phyloP scores from a whole-genome alignment of 2,113 vertebrate genomes.

The Macrotis lagotis region DNA sequence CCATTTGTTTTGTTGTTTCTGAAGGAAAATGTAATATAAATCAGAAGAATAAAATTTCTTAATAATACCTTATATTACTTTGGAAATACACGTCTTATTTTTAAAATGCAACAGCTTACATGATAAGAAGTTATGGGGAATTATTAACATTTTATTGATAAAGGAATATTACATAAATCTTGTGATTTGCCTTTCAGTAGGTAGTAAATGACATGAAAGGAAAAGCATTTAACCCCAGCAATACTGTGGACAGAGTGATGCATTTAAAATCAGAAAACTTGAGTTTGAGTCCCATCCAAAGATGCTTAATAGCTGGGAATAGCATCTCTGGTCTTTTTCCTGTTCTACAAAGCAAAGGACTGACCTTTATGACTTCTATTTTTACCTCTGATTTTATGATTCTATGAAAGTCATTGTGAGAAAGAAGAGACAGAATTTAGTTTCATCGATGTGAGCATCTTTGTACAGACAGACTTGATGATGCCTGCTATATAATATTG shows the following conservation, averaged over 20 bases:
- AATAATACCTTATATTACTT: conserved; percentile 30
- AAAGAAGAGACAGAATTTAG: background rate
- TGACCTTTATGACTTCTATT: background rate
- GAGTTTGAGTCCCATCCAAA: background rate
- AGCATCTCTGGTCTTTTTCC: too few relatives aligned
- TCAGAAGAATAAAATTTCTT: conserved; percentile 42
- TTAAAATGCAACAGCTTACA: conserved; percentile 27
- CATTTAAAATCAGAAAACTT: background rate
- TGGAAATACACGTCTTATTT: conserved; percentile 1
- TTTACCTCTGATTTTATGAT: background rate
- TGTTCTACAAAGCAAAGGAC: background rate
- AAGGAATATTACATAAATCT: conserved; percentile 4
- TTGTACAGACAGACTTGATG: background rate
- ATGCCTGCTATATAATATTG: background rate
- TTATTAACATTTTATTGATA: conserved; percentile 47
- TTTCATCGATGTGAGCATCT: background rate
- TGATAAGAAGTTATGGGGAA: conserved; percentile 19
- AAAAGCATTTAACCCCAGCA: background rate
- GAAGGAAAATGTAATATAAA: conserved; percentile 45
- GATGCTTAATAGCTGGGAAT: too few relatives aligned
- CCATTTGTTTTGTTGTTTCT: conserved; percentile 32
- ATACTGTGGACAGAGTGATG: background rate
- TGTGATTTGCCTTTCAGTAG: conserved; percentile 5
- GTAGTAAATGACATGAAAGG: background rate
- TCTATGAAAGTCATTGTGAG: background rate